phyloP scores from a whole-genome alignment of 2,888 invertebrate species.

The Caenorhabditis sp. region DNA sequence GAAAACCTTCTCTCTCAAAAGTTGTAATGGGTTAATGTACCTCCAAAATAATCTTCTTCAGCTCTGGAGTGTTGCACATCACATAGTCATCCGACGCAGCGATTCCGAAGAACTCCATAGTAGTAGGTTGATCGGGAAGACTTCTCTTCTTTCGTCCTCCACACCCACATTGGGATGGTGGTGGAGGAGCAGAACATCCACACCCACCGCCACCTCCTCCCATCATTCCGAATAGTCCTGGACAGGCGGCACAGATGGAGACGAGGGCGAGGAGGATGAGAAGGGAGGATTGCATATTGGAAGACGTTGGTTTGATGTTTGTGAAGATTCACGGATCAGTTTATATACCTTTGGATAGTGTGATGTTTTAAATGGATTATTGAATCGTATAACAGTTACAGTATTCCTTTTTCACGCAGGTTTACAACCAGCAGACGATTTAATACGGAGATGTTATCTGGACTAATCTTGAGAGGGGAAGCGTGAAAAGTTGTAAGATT shows the following conservation, averaged over 20 bases:
- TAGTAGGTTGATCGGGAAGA: constrained; percentile 31
- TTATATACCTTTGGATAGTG: neutral
- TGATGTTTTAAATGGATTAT: neutral
- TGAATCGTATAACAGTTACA: too few species aligned
- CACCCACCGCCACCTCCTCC: constrained; percentile 64
- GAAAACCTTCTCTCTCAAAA: neutral
- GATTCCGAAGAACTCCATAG: constrained; percentile 48
- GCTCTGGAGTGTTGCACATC: constrained; percentile 56
- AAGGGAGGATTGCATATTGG: constrained; percentile 45
- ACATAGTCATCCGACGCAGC: constrained; percentile 29
- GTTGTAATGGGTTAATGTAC: neutral
- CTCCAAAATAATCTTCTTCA: constrained; percentile 53
- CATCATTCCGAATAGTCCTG: constrained; percentile 60
- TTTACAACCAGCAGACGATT: neutral
- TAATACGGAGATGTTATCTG: constrained; percentile 1
- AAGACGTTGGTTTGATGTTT: neutral
- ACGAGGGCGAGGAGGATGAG: constrained; percentile 47
- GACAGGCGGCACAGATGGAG: constrained; percentile 53
- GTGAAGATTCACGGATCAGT: neutral
- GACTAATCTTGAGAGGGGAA: neutral
- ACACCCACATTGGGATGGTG: constrained; percentile 63
- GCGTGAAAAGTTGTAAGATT: neutral
- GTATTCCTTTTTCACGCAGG: neutral
- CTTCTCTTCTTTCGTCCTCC: constrained; percentile 62
- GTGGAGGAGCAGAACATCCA: constrained; percentile 63